Evolutionary conservation across 2,888 invertebrate species (phyloP).

Genomic region (Polydrusus tereticollis): DNA sequence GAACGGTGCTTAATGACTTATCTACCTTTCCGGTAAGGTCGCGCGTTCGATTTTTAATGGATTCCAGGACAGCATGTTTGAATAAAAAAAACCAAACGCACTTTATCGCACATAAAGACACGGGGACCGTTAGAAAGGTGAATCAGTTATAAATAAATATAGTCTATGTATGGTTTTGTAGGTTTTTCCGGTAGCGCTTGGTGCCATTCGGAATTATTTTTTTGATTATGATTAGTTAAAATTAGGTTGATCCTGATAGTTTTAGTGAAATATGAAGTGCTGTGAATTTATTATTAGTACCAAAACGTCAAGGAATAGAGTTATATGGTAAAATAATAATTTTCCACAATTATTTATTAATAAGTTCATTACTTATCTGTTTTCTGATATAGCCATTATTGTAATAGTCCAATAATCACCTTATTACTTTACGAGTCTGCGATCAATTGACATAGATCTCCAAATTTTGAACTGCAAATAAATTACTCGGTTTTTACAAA

Average conservation of each 20-base stretch:
- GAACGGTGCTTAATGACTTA: background rate
- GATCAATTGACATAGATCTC: too few species aligned
- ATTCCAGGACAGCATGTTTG: conserved; percentile 1
- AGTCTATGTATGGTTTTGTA: background rate
- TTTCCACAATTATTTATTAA: background rate
- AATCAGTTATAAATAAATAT: conserved; percentile 10
- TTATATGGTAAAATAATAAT: conserved; percentile 19
- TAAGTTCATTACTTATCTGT: background rate
- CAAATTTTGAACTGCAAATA: too few species aligned
- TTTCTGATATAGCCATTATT: too few species aligned
- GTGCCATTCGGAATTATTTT: background rate
- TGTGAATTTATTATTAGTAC: conserved; percentile 43
- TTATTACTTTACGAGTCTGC: too few species aligned
- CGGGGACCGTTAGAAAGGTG: conserved; percentile 9
- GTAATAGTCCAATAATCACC: too few species aligned
- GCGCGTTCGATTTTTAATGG: background rate
- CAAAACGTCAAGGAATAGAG: conserved; percentile 4
- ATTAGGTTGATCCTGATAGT: background rate
- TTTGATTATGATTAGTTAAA: background rate
- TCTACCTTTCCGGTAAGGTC: conserved; percentile 5
- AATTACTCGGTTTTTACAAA: too few species aligned
- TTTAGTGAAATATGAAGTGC: conserved; percentile 27
- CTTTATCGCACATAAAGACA: conserved; percentile 7
- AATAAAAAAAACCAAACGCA: conserved; percentile 1
- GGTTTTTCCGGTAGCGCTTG: background rate